Percentiles rank a stretch among this genome's conserved stretches.
phyloP scores from a whole-genome alignment of 2,797 vertebrate genomes.

The Sandelia bainsii region DNA sequence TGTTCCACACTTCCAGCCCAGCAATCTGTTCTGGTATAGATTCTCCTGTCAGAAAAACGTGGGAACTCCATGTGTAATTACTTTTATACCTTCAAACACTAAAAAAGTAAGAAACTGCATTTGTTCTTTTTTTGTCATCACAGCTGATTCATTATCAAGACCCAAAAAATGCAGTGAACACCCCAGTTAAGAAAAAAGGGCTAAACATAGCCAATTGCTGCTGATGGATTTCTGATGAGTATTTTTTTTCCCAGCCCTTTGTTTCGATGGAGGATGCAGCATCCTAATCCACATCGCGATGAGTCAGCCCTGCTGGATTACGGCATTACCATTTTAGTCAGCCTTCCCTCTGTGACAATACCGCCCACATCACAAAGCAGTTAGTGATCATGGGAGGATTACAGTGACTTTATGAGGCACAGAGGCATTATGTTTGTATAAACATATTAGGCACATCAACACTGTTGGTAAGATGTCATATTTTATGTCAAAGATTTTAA shows the following conservation, averaged over 20 bases:
- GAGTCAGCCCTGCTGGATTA: conserved; percentile 82
- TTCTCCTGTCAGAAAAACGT: conserved; percentile 17
- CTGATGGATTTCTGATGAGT: conserved; percentile 75
- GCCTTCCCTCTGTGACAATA: conserved; percentile 67
- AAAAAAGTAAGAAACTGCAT: conserved; percentile 17
- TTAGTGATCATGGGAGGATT: conserved; percentile 77
- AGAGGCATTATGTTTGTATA: conserved; percentile 52
- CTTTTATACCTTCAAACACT: conserved; percentile 28
- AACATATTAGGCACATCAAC: conserved; percentile 51
- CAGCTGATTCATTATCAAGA: conserved; percentile 59
- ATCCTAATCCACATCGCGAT: conserved; percentile 80
- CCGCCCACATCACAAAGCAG: conserved; percentile 70
- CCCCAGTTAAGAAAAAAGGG: conserved; percentile 55
- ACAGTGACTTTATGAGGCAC: conserved; percentile 59
- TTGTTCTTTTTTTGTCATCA: neutral
- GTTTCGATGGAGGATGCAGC: conserved; percentile 65
- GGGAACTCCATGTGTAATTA: conserved; percentile 35
- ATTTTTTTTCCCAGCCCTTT: conserved; percentile 67
- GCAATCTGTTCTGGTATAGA: conserved; percentile 7
- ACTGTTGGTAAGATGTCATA: conserved; percentile 24
- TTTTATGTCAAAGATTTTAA: conserved; percentile 45
- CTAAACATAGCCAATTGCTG: conserved; percentile 63
- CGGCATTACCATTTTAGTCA: conserved; percentile 68
- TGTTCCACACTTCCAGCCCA: conserved; percentile 9
- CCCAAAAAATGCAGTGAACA: conserved; percentile 50